A percentile compares a stretch with the other conserved stretches of the same genome.
Evolutionary conservation across 1,140 invertebrate species (phyloP).

Genomic region (Megathymus violae): DNA sequence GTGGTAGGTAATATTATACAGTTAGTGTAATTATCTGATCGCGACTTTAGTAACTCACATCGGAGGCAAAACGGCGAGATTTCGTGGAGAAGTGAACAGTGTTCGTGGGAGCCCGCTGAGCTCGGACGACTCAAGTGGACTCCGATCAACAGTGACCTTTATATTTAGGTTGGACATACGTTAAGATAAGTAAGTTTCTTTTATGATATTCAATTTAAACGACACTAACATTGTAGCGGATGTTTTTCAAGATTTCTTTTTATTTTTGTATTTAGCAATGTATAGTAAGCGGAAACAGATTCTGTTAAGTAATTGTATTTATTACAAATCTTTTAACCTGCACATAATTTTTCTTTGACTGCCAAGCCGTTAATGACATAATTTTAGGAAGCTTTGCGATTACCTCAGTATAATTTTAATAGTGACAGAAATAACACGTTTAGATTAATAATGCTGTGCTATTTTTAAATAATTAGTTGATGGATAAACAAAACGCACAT

Average conservation of each 20-base stretch:
- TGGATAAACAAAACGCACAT: too few species aligned
- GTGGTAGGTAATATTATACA: conserved; percentile 42
- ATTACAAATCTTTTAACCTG: too few species aligned
- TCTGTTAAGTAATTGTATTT: too few species aligned
- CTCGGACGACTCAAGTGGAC: conserved; percentile 30
- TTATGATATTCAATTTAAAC: too few species aligned
- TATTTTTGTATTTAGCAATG: too few species aligned
- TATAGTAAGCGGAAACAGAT: too few species aligned
- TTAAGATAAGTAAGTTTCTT: conserved; percentile 35
- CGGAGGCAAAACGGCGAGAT: conserved; percentile 42
- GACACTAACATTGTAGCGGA: too few species aligned
- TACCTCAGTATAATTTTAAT: too few species aligned
- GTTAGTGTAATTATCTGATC: conserved; percentile 36
- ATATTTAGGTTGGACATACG: neutral
- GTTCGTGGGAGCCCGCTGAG: conserved; percentile 19
- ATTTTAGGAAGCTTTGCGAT: conserved; percentile 1
- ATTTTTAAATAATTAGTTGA: conserved; percentile 18
- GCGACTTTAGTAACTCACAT: conserved; percentile 34
- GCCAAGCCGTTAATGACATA: neutral
- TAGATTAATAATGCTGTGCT: too few species aligned
- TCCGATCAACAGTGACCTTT: neutral
- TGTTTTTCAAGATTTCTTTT: too few species aligned
- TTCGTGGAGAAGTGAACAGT: conserved; percentile 39
- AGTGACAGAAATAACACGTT: too few species aligned
- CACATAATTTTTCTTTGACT: too few species aligned